Evolutionary conservation across 2,888 invertebrate genomes (phyloP).

Genomic region (Drosophila subsilvestris): DNA sequence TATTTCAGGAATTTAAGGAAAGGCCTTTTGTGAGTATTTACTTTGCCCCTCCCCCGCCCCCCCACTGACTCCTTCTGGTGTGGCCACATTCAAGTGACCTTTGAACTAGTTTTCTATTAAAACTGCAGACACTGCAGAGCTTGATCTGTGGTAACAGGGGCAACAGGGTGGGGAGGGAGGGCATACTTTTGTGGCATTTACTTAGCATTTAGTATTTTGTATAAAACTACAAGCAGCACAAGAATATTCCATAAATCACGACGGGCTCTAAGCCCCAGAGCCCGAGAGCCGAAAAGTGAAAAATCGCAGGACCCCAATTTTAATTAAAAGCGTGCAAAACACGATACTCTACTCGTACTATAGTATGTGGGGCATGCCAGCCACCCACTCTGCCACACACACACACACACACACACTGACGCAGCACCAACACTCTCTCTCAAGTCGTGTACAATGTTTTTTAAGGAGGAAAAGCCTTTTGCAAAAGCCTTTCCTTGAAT

Average conservation of each 20-base stretch:
- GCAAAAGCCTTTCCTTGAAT: slow-evolving; percentile 75
- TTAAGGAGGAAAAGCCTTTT: slow-evolving; percentile 63
- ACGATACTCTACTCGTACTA: slow-evolving; percentile 60
- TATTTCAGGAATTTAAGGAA: slow-evolving; percentile 56
- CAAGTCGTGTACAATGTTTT: slow-evolving; percentile 69
- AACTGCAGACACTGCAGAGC: slow-evolving; percentile 46
- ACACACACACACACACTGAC: slow-evolving; percentile 27
- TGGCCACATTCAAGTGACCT: slow-evolving; percentile 67
- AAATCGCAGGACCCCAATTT: slow-evolving; percentile 76
- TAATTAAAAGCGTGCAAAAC: slow-evolving; percentile 80
- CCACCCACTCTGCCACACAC: slow-evolving; percentile 32
- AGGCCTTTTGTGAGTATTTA: slow-evolving; percentile 20
- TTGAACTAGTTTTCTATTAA: slow-evolving; percentile 76
- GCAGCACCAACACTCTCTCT: slow-evolving; percentile 15
- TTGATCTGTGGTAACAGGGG: neutral
- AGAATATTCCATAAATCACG: slow-evolving; percentile 78
- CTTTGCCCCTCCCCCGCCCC: slow-evolving; percentile 1
- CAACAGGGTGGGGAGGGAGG: neutral
- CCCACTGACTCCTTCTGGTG: slow-evolving; percentile 27
- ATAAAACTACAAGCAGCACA: slow-evolving; percentile 74
- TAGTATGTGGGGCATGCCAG: neutral
- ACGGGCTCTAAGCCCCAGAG: slow-evolving; percentile 48
- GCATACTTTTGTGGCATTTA: slow-evolving; percentile 66
- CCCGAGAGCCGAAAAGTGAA: slow-evolving; percentile 64
- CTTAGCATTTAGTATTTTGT: slow-evolving; percentile 72